Base-by-base conservation (phyloP, 2,113 vertebrate species). In the Cyprinodon variegatus region DNA sequence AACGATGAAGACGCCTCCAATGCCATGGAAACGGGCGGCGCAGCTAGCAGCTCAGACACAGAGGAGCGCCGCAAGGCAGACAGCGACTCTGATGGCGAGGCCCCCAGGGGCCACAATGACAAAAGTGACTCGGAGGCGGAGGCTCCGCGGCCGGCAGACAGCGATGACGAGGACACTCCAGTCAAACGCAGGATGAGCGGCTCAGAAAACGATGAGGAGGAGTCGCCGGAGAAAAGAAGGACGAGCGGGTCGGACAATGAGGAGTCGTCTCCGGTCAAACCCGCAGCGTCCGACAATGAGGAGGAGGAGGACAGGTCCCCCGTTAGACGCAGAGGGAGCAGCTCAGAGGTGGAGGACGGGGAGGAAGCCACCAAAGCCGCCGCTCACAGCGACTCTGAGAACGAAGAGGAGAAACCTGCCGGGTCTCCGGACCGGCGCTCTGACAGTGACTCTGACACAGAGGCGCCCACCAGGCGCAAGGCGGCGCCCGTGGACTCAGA, bases 1-100 rank as follows among this genome's bases (percentile, higher is more conserved):
- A 95, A 97, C 70, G 90, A 90, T 29, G 97, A 97, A 76, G 95
- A 93, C 17, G 89, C 75, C 0, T 22, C 78, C 3, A 64, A n/a
- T 0, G 50, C 70, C 38, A 68, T 76, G 74, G 87, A 84, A n/a
- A 65, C 84, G 2, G 90, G 93, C 59, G 92, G 87, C 2, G 89
- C 85, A 1, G 95, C 91, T 65, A 90, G 88, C 10, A 89, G 78
- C 59, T 94, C 93, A 0, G 94, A 95, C 66, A 73, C 68, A 0
- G 90, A 91, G 14, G 94, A 61, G 3, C 81, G 14, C 38, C 3
- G 13, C 41, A 60, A 50, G 4, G 68, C 13, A 0, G 79, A 84
- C 79, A 93, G 92, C 5, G 92, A 93, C 83, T 93, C 87, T 0
- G 90, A 92, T 9, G 71, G 1, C 4, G 90, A 88, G 9, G 83